Evolutionary conservation across 2,888 invertebrate genomes (phyloP), one percentile per base, ranked within the genome.

Genomic region (Drosophila helvetica): DNA sequence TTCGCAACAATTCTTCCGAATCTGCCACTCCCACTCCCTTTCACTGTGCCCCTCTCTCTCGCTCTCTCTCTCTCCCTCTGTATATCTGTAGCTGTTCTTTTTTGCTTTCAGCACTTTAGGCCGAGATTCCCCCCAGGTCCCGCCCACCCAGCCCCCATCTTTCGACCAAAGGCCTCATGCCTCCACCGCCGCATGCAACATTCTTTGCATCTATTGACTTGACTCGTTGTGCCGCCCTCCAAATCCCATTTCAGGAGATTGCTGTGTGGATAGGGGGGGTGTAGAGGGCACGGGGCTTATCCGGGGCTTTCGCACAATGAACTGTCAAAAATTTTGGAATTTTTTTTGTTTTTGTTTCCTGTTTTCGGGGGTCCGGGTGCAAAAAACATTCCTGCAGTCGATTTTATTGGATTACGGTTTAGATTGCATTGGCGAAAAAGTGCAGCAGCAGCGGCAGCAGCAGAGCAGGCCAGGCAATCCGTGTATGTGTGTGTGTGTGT

Each of bases 351-450:
- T n/a, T 25, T 57, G 17, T n/a, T 22, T 52, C n/a, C n/a, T 42
- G 25, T 12, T n/a, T 15, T 25, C 7, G 25, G 25, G 8, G 7
- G 7, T 25, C 1, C 1, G 38, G 38, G 38, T 38, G 38, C 38
- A 38, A 15, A 38, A 38, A 38, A 45, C 45, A 84, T 84, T 85
- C 82, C 83, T 76, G 68, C 80, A 85, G 82, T 85, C 87, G 80
- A 87, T 86, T 85, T 82, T 80, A 79, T 88, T 87, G 86, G 84
- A 86, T 88, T 85, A 88, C 78, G 88, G 88, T 88, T 88, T 88
- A 83, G 85, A 85, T 85, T 87, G 88, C 84, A 87, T 67, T 74
- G 69, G 63, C 64, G 79, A 45, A 76, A 85, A 82, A 84, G 63
- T 87, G 88, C 86, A 86, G 58, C 54, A 50, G 56, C 52, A 38